Evolutionary conservation across 2,797 vertebrate species (phyloP).

Genomic region (Sebastes hubbsi): DNA sequence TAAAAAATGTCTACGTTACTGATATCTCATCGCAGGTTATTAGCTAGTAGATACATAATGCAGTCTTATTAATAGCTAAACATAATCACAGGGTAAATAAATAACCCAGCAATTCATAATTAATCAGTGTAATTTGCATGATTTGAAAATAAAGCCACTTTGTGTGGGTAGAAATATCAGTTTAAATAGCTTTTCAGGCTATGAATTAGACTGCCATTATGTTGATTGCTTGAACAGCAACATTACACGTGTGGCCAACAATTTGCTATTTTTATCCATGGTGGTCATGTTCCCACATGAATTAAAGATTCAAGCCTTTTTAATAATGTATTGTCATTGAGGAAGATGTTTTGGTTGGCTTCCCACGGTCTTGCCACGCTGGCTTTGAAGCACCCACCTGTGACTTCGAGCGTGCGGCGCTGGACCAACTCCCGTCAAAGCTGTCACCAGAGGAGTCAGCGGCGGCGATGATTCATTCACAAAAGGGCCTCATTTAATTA

Average conservation of each 20-base stretch:
- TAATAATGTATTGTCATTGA: conserved; percentile 79
- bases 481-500: conserved; percentile 73
- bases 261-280: conserved; percentile 64
- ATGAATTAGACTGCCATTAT: conserved; percentile 17
- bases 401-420: conserved; percentile 28
- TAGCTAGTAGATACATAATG: not conserved
- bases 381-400: conserved; percentile 69
- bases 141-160: not conserved
- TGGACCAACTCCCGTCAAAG: conserved; percentile 58
- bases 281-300: conserved; percentile 71
- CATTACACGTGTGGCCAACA: conserved; percentile 6
- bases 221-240: conserved; percentile 37
- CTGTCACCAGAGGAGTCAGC: conserved; percentile 56
- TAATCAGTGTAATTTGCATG: conserved; percentile 16
- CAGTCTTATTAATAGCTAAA: not conserved
- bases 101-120: conserved; percentile 34
- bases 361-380: conserved; percentile 49
- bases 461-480: conserved; percentile 68
- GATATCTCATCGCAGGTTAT: not conserved
- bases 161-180: conserved; percentile 10
- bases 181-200: conserved; percentile 18
- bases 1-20: not conserved
- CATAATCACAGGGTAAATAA: conserved; percentile 11
- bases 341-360: conserved; percentile 66
- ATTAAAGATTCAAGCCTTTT: conserved; percentile 74